Percentiles rank a stretch among this genome's conserved stretches.
These are phyloP conservation scores for Odontamblyopus rebecca DNA, from an alignment of 2,797 vertebrate genomes.

Conservation along the genomic window DNA sequence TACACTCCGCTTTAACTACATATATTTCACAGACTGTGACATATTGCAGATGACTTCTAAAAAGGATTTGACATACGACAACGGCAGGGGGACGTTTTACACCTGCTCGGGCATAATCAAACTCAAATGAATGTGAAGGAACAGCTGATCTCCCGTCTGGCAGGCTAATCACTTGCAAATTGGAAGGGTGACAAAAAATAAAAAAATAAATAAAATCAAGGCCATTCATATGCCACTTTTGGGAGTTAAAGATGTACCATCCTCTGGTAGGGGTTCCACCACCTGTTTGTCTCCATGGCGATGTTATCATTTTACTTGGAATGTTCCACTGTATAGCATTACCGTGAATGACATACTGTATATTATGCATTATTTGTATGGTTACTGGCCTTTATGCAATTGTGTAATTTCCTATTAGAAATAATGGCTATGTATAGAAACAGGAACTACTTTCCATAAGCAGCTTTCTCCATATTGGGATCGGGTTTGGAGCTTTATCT, in stretches of 20 bases:
- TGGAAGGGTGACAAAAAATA: neutral
- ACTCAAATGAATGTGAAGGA: conserved; percentile 4
- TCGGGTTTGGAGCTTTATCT: no score
- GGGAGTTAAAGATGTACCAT: neutral
- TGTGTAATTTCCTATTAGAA: no score
- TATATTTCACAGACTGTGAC: conserved; percentile 1
- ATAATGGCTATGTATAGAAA: no score
- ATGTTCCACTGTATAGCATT: no score
- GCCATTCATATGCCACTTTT: neutral
- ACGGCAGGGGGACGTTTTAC: neutral
- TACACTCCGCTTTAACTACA: neutral
- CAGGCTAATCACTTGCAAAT: neutral
- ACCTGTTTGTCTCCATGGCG: neutral
- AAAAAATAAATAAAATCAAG: no score
- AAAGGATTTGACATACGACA: neutral
- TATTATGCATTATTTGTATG: no score
- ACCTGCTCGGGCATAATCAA: conserved; percentile 6
- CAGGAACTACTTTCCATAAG: no score
- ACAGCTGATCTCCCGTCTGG: conserved; percentile 10
- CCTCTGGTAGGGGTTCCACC: neutral
- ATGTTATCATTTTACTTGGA: neutral
- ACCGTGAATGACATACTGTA: no score
- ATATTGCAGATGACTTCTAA: neutral
- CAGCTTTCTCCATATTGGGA: no score
- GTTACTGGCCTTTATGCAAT: no score